Evolutionary conservation across 2,113 vertebrate species (phyloP).

Genomic region (Propithecus coquereli): DNA sequence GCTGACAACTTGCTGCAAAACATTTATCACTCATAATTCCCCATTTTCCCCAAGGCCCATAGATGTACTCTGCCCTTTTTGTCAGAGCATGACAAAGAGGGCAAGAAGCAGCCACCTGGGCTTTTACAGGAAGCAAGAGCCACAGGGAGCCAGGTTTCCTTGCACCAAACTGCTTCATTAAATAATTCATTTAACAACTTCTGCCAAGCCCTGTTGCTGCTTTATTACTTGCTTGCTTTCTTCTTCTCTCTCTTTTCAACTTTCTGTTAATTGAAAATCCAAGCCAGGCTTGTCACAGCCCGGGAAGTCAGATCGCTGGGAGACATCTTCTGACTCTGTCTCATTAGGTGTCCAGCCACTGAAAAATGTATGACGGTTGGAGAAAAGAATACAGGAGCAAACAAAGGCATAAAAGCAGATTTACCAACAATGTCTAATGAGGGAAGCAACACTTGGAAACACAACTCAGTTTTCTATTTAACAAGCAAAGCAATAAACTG

Average conservation of each 20-base stretch:
- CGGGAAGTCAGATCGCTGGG: slow-evolving; percentile 24
- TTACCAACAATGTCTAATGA: slow-evolving; percentile 28
- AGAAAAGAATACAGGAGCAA: not conserved
- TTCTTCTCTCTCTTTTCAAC: slow-evolving; percentile 59
- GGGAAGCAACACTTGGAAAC: not conserved
- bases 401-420: not conserved
- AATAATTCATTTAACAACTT: slow-evolving; percentile 66
- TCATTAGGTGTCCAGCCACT: slow-evolving; percentile 64
- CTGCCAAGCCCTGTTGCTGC: slow-evolving; percentile 49
- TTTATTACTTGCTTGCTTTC: slow-evolving; percentile 63
- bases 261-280: slow-evolving; percentile 70
- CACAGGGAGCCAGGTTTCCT: not conserved
- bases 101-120: not conserved
- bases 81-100: not conserved
- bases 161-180: slow-evolving; percentile 32
- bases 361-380: slow-evolving; percentile 26
- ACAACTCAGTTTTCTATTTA: not conserved
- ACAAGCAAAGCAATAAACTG: not conserved
- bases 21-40: not conserved
- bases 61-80: not conserved
- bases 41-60: not conserved
- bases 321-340: slow-evolving; percentile 47
- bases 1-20: not conserved
- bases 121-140: not conserved
- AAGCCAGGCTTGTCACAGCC: slow-evolving; percentile 37